Evolutionary conservation across 1,140 invertebrate species (phyloP).

Genomic region (Neuroterus valhalla): DNA sequence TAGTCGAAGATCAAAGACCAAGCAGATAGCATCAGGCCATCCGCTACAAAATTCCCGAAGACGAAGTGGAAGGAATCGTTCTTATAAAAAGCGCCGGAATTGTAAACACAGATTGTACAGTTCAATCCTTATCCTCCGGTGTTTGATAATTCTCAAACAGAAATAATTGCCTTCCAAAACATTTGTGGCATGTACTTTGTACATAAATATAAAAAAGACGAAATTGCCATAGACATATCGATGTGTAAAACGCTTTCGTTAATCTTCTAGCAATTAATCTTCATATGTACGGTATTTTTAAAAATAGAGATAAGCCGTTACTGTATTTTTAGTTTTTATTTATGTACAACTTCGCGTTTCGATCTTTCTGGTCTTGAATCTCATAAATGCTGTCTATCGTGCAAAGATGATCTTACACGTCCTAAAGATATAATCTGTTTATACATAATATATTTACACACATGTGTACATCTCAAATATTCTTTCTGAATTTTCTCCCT

Average conservation of each 20-base stretch:
- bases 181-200: constrained; percentile 20
- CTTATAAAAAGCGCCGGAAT: constrained; percentile 39
- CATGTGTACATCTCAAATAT: constrained; percentile 38
- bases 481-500: constrained; percentile 38
- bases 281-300: constrained; percentile 2
- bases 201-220: constrained; percentile 25
- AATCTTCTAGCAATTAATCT: constrained; percentile 14
- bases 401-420: constrained; percentile 31
- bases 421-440: constrained; percentile 23
- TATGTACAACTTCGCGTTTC: constrained; percentile 37
- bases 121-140: neutral
- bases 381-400: constrained; percentile 22
- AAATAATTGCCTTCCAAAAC: constrained; percentile 30
- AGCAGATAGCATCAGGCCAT: constrained; percentile 51
- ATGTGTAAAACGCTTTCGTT: constrained; percentile 18
- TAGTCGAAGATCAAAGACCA: constrained; percentile 81
- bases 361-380: constrained; percentile 24
- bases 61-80: constrained; percentile 37
- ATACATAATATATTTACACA: constrained; percentile 35
- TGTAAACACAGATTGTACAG: constrained; percentile 16
- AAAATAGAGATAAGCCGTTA: constrained; percentile 29
- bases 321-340: constrained; percentile 47
- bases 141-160: neutral
- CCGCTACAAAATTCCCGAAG: constrained; percentile 11
- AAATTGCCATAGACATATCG: constrained; percentile 22